Evolutionary conservation across 2,113 vertebrate species (phyloP).

Genomic region (Stictonetta naevosa): DNA sequence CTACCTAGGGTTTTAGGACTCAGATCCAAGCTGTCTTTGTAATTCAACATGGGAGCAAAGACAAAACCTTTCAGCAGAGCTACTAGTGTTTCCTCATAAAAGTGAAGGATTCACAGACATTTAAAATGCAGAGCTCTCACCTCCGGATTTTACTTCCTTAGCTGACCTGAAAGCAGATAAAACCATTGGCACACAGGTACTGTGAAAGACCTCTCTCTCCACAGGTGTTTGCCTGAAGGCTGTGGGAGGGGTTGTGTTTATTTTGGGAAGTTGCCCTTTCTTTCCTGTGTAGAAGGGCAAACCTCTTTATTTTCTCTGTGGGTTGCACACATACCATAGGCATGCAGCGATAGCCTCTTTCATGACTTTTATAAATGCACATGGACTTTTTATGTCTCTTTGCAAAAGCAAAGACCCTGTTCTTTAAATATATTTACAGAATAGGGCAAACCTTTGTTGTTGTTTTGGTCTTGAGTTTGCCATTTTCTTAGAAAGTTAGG

Average conservation of each 20-base stretch:
- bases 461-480: neutral
- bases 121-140: neutral
- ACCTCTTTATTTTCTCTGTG: neutral
- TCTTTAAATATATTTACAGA: neutral
- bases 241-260: neutral
- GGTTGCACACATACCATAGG: neutral
- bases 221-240: constrained; percentile 46
- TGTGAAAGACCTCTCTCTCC: neutral
- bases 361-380: neutral
- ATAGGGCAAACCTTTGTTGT: neutral
- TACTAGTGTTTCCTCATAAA: neutral
- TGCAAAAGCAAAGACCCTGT: neutral
- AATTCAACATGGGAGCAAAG: neutral
- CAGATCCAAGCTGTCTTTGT: neutral
- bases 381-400: neutral
- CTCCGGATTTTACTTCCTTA: constrained; percentile 3
- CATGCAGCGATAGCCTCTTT: neutral
- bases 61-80: neutral
- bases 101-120: neutral
- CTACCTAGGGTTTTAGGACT: neutral
- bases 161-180: constrained; percentile 33
- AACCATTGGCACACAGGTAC: neutral
- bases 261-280: neutral
- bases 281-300: neutral
- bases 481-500: neutral